These are phyloP conservation scores for Timema podura DNA, from an alignment of 2,888 invertebrate species.

Conservation along the genomic window DNA sequence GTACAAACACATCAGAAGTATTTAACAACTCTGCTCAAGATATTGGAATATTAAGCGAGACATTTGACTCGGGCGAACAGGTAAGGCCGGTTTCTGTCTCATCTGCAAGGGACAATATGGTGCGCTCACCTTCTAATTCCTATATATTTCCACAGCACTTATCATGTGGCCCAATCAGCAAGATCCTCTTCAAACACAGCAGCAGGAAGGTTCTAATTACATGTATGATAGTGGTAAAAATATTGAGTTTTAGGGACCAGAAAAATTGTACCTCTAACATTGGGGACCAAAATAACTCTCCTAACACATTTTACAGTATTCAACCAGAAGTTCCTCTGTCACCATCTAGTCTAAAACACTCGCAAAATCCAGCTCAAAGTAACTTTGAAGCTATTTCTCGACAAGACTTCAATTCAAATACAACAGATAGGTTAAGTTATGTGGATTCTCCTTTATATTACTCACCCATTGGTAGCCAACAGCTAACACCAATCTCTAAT, in stretches of 20 bases:
- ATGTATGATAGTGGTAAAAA: slow-evolving; percentile 10
- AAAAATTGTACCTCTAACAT: no score
- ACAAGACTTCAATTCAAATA: not conserved
- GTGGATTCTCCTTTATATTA: slow-evolving; percentile 19
- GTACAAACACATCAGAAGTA: slow-evolving; percentile 5
- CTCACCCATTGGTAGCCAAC: slow-evolving; percentile 21
- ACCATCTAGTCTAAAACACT: not conserved
- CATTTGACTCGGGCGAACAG: slow-evolving; percentile 6
- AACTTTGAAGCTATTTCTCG: not conserved
- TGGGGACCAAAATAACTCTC: no score
- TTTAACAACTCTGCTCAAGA: slow-evolving; percentile 11
- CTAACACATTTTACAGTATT: no score
- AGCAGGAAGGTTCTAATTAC: slow-evolving; percentile 16
- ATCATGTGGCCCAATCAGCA: slow-evolving; percentile 19
- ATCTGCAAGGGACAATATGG: slow-evolving; percentile 8
- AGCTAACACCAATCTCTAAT: slow-evolving; percentile 3
- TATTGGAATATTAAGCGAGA: slow-evolving; percentile 1
- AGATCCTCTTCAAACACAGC: not conserved
- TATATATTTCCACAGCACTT: slow-evolving; percentile 29
- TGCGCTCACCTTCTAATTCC: slow-evolving; percentile 21
- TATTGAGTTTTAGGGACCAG: no score
- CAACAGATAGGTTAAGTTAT: slow-evolving; percentile 9
- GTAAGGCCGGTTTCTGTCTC: slow-evolving; percentile 11
- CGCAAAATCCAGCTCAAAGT: not conserved
- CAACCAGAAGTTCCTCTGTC: slow-evolving; percentile 9